Base-by-base conservation (phyloP, 1,140 invertebrate species). In the Ceratoteleas bidentatus region DNA sequence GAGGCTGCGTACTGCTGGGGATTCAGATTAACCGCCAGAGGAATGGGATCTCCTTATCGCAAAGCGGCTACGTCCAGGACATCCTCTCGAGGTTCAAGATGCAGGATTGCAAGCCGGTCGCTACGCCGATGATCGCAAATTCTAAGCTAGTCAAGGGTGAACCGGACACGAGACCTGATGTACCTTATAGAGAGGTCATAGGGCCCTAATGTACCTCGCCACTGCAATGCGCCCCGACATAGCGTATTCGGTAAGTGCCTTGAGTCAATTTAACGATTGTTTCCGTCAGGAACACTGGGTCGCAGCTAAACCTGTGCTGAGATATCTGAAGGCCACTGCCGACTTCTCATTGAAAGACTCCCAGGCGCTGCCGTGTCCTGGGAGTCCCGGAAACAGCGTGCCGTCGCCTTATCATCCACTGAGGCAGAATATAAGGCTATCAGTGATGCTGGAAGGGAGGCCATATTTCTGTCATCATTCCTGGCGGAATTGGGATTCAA, bases 231-330 rank as follows among this genome's bases (percentile, higher is more conserved):
- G 56, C 2, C 56, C 38, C 3, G 38, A 58, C 10, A 58, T 58
- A 1, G 11, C 36, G 0, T 34, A 58, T 11, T 13, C 38, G 9
- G 56, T 58, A 4, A 58, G 15, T 10, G 0, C 7, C 8, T 24
- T 58, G 6, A 58, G 56, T 43, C 36, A 58, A 10, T 58, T 58
- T n/a, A 58, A 58, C 9, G 15, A 58, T 32, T 38, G 53, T 36
- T 36, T 36, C 34, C 4, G 34, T 36, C 34, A 36, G 34, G 34
- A 36, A 9, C 34, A 36, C 9, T 36, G 34, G 34, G 34, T 36
- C 34, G 34, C 34, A 4, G 34, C 34, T 6, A 36, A 36, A 9
- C 34, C 5, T 6, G 9, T 36, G 9, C 34, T 36, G 34, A 36
- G 34, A 9, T 36, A 36, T 36, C 9, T 36, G 34, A 36, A 9